Base-by-base conservation (phyloP, 2,888 invertebrate species). In the Heteromyza rotundicornis region DNA sequence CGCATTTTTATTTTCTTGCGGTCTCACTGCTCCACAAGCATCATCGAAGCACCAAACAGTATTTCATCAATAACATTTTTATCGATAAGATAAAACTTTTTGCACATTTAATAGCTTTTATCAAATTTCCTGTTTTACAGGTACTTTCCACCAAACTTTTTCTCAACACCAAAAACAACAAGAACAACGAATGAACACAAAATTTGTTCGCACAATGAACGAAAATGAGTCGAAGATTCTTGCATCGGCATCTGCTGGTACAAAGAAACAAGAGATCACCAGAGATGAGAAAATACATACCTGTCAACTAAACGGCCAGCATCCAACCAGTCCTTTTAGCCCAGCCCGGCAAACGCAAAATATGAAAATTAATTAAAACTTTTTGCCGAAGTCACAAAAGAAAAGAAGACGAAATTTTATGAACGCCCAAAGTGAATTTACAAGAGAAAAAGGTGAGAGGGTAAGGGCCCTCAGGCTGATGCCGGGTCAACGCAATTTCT, bases 281-380 rank as follows among this genome's bases (percentile, higher is more conserved):
- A n/a, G n/a, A 40, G 40, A 40, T 40, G 40, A n/a, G 40, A n/a
- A 40, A 40, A 40, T 5, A 32, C 32, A 14, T 40, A n/a, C n/a
- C 40, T 27, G 40, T 40, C 40, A 40, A 40, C 40, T 40, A 40
- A n/a, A n/a, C 40, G 5, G n/a, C 40, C 14, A 14, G 10, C n/a
- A n/a, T 40, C 40, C 40, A 8, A n/a, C n/a, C n/a, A n/a, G n/a
- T n/a, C n/a, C n/a, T n/a, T n/a, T n/a, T n/a, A n/a, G n/a, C n/a
- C n/a, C n/a, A n/a, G n/a, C n/a, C 12, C 7, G 32, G 32, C 32
- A n/a, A 14, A 40, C 14, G 10, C 40, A 40, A 40, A 40, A 40
- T 40, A 40, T 40, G 40, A 40, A 40, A 40, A 40, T 40, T 40
- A 40, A 40, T 40, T 40, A 40, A 40, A 40, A 40, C 40, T 40